A percentile compares a stretch with the other conserved stretches of the same genome.
Evolutionary conservation across 92 coral and sea anemone genomes (phyloP).

Genomic region (Porites lobata): DNA sequence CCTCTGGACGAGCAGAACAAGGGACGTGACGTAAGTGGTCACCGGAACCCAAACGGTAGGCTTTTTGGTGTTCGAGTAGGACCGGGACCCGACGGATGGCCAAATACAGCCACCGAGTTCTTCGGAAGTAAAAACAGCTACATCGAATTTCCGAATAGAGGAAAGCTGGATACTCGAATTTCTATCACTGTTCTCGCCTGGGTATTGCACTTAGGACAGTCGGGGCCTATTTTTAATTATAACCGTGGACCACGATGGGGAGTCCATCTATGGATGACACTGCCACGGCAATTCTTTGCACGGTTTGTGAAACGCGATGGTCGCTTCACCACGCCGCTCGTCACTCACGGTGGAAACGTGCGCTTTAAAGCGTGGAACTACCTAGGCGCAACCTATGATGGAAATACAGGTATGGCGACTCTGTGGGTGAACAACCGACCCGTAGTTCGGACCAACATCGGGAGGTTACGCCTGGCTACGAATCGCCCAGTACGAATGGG

Average conservation of each 20-base stretch:
- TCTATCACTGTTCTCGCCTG: slow-evolving; percentile 86
- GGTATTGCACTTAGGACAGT: slow-evolving; percentile 69
- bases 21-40: slow-evolving; percentile 70
- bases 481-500: slow-evolving; percentile 73
- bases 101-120: slow-evolving; percentile 66
- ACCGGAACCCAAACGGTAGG: slow-evolving; percentile 70
- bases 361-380: slow-evolving; percentile 72
- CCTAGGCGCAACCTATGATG: slow-evolving; percentile 75
- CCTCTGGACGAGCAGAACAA: slow-evolving; percentile 64
- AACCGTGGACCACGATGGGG: slow-evolving; percentile 86
- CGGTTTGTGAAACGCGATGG: slow-evolving; percentile 75
- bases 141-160: slow-evolving; percentile 76
- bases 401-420: slow-evolving; percentile 71
- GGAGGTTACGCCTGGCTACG: slow-evolving; percentile 75
- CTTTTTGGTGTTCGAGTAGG: slow-evolving; percentile 53
- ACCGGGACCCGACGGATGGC: slow-evolving; percentile 80
- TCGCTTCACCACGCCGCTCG: slow-evolving; percentile 63
- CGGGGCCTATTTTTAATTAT: slow-evolving; percentile 85
- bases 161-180: slow-evolving; percentile 59
- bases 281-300: slow-evolving; percentile 58
- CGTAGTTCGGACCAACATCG: slow-evolving; percentile 69
- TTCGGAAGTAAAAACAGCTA: slow-evolving; percentile 75
- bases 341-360: slow-evolving; percentile 53
- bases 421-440: slow-evolving; percentile 77
- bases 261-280: slow-evolving; percentile 80